Evolutionary conservation across 92 coral and sea anemone species (phyloP).

Genomic region (Isaurus tuberculatus): DNA sequence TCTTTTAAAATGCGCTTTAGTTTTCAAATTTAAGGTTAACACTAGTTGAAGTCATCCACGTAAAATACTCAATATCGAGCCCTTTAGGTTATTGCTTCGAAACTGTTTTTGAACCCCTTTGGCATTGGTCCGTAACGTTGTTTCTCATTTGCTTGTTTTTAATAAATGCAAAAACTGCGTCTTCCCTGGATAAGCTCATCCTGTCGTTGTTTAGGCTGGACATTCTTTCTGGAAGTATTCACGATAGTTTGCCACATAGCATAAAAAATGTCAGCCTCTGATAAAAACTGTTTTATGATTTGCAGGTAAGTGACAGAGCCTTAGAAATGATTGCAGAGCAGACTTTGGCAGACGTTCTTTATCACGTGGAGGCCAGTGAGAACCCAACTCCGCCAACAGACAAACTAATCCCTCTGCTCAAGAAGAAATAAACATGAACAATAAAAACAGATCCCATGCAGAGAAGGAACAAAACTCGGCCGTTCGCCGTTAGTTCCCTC

Average conservation of each 20-base stretch:
- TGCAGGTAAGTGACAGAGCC: conserved; percentile 45
- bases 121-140: no score
- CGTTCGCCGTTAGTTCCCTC: background rate
- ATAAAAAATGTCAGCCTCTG: background rate
- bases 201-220: no score
- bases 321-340: conserved; percentile 39
- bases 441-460: background rate
- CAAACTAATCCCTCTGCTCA: conserved; percentile 34
- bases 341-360: conserved; percentile 38
- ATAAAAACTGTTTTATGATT: background rate
- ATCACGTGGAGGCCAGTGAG: conserved; percentile 40
- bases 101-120: no score
- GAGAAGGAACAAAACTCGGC: background rate
- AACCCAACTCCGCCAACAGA: conserved; percentile 37
- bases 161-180: no score
- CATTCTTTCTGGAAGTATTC: no score
- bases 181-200: no score
- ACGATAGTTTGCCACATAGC: background rate
- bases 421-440: conserved; percentile 29
- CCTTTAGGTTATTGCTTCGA: no score
- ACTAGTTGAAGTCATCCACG: no score
- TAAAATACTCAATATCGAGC: no score
- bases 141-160: no score
- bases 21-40: no score
- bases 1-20: no score